phyloP scores from a whole-genome alignment of 1,140 invertebrate genomes.

The Pseudachorutes palmiensis region DNA sequence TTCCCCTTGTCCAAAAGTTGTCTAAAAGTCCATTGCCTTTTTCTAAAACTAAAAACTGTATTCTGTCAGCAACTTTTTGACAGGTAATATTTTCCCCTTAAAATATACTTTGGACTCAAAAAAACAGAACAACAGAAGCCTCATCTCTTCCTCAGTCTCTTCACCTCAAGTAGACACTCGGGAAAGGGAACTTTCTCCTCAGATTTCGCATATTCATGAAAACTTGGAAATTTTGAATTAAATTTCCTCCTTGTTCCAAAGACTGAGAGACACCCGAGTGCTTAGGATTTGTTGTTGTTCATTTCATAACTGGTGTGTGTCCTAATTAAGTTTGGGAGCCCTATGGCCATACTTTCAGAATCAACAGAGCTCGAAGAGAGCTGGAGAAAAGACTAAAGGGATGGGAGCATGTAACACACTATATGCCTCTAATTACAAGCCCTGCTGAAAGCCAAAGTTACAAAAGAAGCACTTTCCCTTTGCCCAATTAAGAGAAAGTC shows the following conservation, averaged over 20 bases:
- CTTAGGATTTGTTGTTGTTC: too few relatives aligned
- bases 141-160: neutral
- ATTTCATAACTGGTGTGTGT: too few relatives aligned
- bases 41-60: neutral
- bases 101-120: neutral
- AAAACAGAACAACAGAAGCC: neutral
- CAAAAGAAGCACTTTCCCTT: conserved; percentile 10
- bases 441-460: neutral
- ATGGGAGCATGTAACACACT: too few relatives aligned
- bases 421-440: neutral
- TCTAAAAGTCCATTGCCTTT: neutral
- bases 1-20: neutral
- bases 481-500: conserved; percentile 1
- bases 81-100: neutral
- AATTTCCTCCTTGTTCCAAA: too few relatives aligned
- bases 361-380: too few relatives aligned
- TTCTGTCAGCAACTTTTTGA: neutral
- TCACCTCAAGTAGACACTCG: neutral
- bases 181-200: neutral
- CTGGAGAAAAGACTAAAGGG: too few relatives aligned
- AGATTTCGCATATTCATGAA: neutral
- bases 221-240: too few relatives aligned
- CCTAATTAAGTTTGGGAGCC: too few relatives aligned
- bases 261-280: too few relatives aligned
- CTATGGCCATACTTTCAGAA: too few relatives aligned